Evolutionary conservation across 2,888 invertebrate species (phyloP), one percentile per base, ranked within the genome.

Genomic region (Fabriciana adippe): DNA sequence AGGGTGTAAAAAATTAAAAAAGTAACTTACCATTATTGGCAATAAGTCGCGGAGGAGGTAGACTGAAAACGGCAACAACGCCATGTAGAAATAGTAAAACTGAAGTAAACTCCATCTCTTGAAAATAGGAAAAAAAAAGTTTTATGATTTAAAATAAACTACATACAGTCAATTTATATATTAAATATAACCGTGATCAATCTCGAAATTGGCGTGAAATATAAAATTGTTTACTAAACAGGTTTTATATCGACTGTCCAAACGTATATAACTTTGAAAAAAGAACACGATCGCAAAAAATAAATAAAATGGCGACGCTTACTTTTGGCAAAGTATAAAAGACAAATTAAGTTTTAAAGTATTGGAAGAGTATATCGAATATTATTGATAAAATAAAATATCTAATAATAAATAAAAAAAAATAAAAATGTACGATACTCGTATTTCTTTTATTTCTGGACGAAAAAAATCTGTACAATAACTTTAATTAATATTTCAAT

Each of bases 1-100:
- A 50, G 6, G 18, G 4, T 14, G 16, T 1, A 26, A 61, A 18
- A 18, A 8, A 51, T 16, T 56, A 45, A 47, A 45, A 3, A 15
- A 8, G 26, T 3, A 26, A 0, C 59, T 31, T 59, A 59, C 59
- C 59, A 3, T 48, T 59, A 2, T 59, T 31, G n/a, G 47, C 11
- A 11, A 48, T n/a, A 31, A 59, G 26, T 6, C 48, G 26, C 0
- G 59, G 59, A 21, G 59, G 59, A 0, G 59, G 59, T 16, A 59
- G 48, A 48, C 59, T 31, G n/a, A 48, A 13, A 16, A 59, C 59
- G 18, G 47, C 16, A 26, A 31, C 59, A 11, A 18, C 26, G n/a
- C 14, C 55, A 31, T 48, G 16, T 14, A 64, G 18, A 14, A 64
- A 8, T 15, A 64, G 50, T 18, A 55, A 18, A 16, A 67, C 13